phyloP scores from a whole-genome alignment of 2,888 invertebrate genomes.

The Agriopis leucophaearia region DNA sequence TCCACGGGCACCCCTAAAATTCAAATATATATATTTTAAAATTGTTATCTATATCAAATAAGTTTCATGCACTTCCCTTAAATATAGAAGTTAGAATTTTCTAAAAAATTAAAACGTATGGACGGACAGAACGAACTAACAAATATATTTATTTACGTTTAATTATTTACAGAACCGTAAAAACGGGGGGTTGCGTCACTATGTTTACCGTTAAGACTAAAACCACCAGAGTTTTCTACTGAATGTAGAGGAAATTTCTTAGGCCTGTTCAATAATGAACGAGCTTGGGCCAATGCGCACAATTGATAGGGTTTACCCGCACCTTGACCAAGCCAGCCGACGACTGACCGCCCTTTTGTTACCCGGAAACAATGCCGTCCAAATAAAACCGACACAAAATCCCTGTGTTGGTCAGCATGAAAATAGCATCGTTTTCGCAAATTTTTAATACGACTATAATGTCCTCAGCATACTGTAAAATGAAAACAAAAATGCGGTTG shows the following conservation, averaged over 20 bases:
- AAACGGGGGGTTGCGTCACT: background rate
- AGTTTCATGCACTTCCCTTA: too few relatives aligned
- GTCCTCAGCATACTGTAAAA: background rate
- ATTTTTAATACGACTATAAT: background rate
- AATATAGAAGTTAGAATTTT: background rate
- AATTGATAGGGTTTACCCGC: slow-evolving; percentile 12
- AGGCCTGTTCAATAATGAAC: slow-evolving; percentile 18
- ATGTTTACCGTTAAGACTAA: background rate
- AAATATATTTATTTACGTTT: too few relatives aligned
- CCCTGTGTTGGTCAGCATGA: background rate
- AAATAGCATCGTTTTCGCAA: background rate
- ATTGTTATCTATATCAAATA: too few relatives aligned
- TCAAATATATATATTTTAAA: too few relatives aligned
- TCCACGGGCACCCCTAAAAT: too few relatives aligned
- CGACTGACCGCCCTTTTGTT: slow-evolving; percentile 21
- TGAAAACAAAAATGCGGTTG: background rate
- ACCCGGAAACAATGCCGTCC: slow-evolving; percentile 1
- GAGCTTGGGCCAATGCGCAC: slow-evolving; percentile 8
- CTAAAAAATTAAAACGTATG: too few relatives aligned
- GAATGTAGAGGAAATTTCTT: background rate
- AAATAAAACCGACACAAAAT: slow-evolving; percentile 15
- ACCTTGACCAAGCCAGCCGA: slow-evolving; percentile 5
- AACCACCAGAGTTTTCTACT: background rate
- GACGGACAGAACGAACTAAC: too few relatives aligned
- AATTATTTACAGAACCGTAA: background rate